phyloP scores from a whole-genome alignment of 1,140 invertebrate species.

The Hylaeus anthracinus region DNA sequence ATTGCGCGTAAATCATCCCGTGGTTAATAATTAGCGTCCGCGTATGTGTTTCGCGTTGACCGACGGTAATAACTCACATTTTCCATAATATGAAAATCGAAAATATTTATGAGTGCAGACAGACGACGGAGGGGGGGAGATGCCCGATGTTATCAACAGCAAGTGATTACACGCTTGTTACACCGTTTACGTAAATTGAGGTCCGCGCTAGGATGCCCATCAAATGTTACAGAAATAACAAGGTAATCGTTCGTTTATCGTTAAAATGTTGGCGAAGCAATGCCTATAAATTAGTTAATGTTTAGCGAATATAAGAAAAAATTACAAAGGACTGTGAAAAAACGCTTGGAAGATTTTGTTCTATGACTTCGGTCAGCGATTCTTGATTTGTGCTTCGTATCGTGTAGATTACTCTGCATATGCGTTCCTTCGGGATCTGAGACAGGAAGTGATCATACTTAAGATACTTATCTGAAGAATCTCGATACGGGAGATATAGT shows the following conservation, averaged over 20 bases:
- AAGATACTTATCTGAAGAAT: no score
- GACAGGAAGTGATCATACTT: no score
- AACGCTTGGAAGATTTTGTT: neutral
- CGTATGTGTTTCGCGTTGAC: neutral
- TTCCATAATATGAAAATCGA: neutral
- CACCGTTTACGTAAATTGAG: neutral
- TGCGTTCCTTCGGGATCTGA: no score
- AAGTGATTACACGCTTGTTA: no score
- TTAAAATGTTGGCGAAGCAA: neutral
- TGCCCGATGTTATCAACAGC: neutral
- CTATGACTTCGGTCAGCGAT: no score
- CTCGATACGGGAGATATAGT: no score
- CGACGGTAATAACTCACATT: constrained; percentile 16
- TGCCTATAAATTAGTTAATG: neutral
- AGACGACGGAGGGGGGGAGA: neutral
- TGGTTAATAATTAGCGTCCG: constrained; percentile 6
- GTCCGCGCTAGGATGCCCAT: neutral
- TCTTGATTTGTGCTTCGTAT: no score
- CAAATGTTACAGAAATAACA: neutral
- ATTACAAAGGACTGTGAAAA: neutral
- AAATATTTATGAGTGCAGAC: neutral
- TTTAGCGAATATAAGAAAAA: neutral
- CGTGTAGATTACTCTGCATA: no score
- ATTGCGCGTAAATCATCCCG: constrained; percentile 16
- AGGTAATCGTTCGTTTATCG: neutral